Percentiles rank a stretch among this genome's conserved stretches.
phyloP scores from a whole-genome alignment of 2,888 invertebrate species.

The Didymodactylos carnosus region DNA sequence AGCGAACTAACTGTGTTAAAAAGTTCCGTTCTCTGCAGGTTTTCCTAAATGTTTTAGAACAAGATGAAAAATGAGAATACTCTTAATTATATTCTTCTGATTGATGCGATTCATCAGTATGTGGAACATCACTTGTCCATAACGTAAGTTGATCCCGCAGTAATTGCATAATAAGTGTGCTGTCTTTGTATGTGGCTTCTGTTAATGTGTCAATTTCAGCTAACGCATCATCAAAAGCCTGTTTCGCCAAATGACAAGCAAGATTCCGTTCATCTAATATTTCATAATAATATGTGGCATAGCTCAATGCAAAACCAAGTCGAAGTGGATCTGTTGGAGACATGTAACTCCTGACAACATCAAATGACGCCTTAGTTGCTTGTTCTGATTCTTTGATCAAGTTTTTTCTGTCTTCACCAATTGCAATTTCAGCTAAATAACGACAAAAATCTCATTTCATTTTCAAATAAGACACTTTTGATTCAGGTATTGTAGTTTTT shows the following conservation, averaged over 20 bases:
- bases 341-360: slow-evolving; percentile 93
- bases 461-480: slow-evolving; percentile 99
- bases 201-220: slow-evolving; percentile 96
- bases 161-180: too few relatives aligned
- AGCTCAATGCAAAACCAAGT: slow-evolving; percentile 94
- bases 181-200: slow-evolving; percentile 99
- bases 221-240: slow-evolving; percentile 99
- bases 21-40: too few relatives aligned
- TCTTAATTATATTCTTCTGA: too few relatives aligned
- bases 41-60: too few relatives aligned
- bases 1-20: too few relatives aligned
- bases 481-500: slow-evolving; percentile 93
- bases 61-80: too few relatives aligned
- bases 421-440: slow-evolving; percentile 98
- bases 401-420: slow-evolving; percentile 77
- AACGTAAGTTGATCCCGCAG: too few relatives aligned
- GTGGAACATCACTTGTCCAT: slow-evolving; percentile 12
- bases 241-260: slow-evolving; percentile 97
- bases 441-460: slow-evolving; percentile 99
- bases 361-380: slow-evolving; percentile 94
- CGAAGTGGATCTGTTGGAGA: slow-evolving; percentile 96
- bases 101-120: slow-evolving; percentile 7
- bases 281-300: slow-evolving; percentile 99
- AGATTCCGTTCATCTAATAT: slow-evolving; percentile 94
- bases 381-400: slow-evolving; percentile 87